A percentile compares a stretch with the other conserved stretches of the same genome.
Conservation (phyloP, 1,140 invertebrate species). For the Leptestheria dahalacensis region DNA sequence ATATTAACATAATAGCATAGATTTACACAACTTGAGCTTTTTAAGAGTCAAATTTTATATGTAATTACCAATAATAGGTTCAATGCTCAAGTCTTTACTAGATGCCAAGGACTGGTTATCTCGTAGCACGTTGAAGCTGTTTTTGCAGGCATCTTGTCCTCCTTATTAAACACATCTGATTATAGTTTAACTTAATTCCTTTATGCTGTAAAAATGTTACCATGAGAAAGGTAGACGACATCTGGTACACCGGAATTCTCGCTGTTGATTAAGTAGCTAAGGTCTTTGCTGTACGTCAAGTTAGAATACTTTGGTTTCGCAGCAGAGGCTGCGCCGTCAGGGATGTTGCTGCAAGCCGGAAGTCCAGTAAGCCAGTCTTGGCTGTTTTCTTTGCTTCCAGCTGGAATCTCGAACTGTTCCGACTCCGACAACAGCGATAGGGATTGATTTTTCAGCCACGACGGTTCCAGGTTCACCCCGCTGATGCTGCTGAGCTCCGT, state of each 20-base stretch:
- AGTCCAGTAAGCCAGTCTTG: constrained; percentile 3
- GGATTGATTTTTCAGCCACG: constrained; percentile 6
- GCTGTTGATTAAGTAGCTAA: too few species aligned
- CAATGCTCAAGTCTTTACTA: too few species aligned
- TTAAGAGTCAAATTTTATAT: too few species aligned
- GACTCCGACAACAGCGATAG: not conserved
- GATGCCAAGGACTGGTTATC: not conserved
- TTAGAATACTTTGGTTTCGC: not conserved
- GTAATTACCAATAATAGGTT: too few species aligned
- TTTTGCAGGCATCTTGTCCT: not conserved
- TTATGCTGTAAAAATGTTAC: too few species aligned
- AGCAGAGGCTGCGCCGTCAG: too few species aligned
- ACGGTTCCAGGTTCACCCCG: constrained; percentile 1
- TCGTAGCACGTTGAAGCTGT: not conserved
- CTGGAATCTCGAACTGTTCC: constrained; percentile 2
- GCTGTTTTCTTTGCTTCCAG: constrained; percentile 1
- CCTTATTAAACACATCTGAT: not conserved
- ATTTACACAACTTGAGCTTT: too few species aligned
- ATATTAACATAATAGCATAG: too few species aligned
- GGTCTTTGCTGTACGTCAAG: not conserved
- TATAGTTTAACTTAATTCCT: too few species aligned
- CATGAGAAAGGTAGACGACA: constrained; percentile 1
- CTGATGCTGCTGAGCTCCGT: not conserved
- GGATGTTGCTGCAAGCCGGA: too few species aligned
- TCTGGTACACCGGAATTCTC: not conserved